These are phyloP conservation scores for Watersipora subatra DNA, from an alignment of 1,140 invertebrate species.

Conservation along the genomic window DNA sequence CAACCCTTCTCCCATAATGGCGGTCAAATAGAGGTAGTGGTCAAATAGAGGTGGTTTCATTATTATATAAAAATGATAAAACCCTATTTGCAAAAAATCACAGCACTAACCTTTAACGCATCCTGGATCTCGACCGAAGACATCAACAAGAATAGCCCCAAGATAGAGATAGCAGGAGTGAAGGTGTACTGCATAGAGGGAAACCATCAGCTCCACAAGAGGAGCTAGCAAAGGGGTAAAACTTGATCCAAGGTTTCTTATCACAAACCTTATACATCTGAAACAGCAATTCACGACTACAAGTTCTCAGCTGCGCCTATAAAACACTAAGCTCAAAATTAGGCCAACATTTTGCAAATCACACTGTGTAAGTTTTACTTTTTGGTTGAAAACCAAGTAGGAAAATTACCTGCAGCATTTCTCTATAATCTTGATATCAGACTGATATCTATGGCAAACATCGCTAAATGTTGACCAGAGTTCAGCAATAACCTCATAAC, in stretches of 20 bases:
- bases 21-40: no score
- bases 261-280: slow-evolving; percentile 72
- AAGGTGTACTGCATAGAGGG: slow-evolving; percentile 63
- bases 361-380: no score
- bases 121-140: slow-evolving; percentile 59
- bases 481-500: slow-evolving; percentile 53
- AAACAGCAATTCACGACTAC: no score
- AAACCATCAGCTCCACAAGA: slow-evolving; percentile 70
- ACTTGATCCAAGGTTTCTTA: slow-evolving; percentile 69
- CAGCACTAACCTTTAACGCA: slow-evolving; percentile 61
- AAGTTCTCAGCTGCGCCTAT: no score
- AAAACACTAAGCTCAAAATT: no score
- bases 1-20: no score
- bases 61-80: no score
- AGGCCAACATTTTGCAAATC: no score
- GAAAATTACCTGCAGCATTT: slow-evolving; percentile 53
- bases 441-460: slow-evolving; percentile 60
- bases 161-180: slow-evolving; percentile 92
- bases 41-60: no score
- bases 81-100: no score
- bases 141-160: slow-evolving; percentile 86
- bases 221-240: slow-evolving; percentile 61
- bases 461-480: slow-evolving; percentile 72
- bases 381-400: no score
- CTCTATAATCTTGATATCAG: slow-evolving; percentile 77